Conservation (phyloP, 2,113 vertebrate genomes). For the Synodontis membranacea region DNA sequence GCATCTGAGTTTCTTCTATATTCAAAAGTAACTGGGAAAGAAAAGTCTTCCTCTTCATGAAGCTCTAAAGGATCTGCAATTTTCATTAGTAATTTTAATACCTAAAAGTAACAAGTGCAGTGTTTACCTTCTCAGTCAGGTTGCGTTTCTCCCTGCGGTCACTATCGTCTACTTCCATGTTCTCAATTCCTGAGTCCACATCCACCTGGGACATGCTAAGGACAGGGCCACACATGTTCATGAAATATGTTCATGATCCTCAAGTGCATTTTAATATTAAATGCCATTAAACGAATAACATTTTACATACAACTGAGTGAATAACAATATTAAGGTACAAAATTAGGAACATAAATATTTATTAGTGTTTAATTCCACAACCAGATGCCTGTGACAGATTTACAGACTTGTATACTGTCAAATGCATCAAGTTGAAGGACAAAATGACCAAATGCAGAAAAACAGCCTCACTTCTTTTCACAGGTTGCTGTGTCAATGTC, state of each 20-base stretch:
- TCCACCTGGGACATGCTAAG: conserved; percentile 98
- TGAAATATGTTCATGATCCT: not conserved
- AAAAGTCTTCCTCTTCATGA: not conserved
- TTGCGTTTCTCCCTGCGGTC: conserved; percentile 96
- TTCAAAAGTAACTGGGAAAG: not conserved
- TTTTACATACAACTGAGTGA: not conserved
- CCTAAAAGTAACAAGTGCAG: not conserved
- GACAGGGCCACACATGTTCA: conserved; percentile 20
- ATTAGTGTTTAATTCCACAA: not conserved
- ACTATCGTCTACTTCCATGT: conserved; percentile 97
- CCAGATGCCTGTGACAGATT: not conserved
- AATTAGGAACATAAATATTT: not conserved
- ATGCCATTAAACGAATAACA: not conserved
- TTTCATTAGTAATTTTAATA: not conserved
- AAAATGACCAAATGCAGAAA: not conserved
- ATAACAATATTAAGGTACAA: not conserved
- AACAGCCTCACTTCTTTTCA: conserved; percentile 89
- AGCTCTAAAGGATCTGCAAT: not conserved
- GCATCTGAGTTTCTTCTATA: not conserved
- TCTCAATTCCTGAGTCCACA: conserved; percentile 99
- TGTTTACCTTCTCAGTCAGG: conserved; percentile 87
- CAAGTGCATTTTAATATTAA: not conserved
- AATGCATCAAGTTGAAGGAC: not conserved
- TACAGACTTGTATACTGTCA: not conserved
- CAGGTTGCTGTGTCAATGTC: conserved; percentile 96